These are phyloP conservation scores for Carcina quercana DNA, from an alignment of 2,888 invertebrate species.

Conservation along the genomic window DNA sequence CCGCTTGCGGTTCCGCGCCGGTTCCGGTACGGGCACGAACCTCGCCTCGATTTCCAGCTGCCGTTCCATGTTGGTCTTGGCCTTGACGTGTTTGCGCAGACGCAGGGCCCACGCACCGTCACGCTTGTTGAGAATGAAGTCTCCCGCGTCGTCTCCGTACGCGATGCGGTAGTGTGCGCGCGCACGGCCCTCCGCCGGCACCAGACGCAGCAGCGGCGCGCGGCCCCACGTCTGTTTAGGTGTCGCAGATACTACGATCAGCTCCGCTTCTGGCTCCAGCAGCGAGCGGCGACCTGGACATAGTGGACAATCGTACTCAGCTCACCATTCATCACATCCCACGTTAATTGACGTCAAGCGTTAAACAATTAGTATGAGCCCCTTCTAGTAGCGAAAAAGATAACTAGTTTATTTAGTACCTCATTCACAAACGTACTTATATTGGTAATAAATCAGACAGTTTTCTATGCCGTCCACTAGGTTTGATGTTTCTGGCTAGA, in stretches of 20 bases:
- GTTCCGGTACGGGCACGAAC: slow-evolving; percentile 29
- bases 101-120: slow-evolving; percentile 58
- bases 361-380: too few relatives aligned
- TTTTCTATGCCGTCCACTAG: too few relatives aligned
- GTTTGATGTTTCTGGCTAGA: too few relatives aligned
- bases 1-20: slow-evolving; percentile 16
- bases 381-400: too few relatives aligned
- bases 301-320: too few relatives aligned
- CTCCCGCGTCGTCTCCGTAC: slow-evolving; percentile 41
- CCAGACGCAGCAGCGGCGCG: slow-evolving; percentile 48
- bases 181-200: slow-evolving; percentile 49
- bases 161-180: slow-evolving; percentile 54
- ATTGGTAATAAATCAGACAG: too few relatives aligned
- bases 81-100: slow-evolving; percentile 40
- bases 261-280: slow-evolving; percentile 50
- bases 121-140: slow-evolving; percentile 49
- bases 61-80: slow-evolving; percentile 26
- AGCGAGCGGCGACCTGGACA: slow-evolving; percentile 54
- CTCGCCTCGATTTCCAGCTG: slow-evolving; percentile 61
- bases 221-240: slow-evolving; percentile 55
- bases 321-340: too few relatives aligned
- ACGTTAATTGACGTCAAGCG: too few relatives aligned
- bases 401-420: too few relatives aligned
- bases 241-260: slow-evolving; percentile 43
- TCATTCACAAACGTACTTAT: too few relatives aligned